phyloP scores from a whole-genome alignment of 2,113 vertebrate genomes.

The Chlorodrepanis virens region DNA sequence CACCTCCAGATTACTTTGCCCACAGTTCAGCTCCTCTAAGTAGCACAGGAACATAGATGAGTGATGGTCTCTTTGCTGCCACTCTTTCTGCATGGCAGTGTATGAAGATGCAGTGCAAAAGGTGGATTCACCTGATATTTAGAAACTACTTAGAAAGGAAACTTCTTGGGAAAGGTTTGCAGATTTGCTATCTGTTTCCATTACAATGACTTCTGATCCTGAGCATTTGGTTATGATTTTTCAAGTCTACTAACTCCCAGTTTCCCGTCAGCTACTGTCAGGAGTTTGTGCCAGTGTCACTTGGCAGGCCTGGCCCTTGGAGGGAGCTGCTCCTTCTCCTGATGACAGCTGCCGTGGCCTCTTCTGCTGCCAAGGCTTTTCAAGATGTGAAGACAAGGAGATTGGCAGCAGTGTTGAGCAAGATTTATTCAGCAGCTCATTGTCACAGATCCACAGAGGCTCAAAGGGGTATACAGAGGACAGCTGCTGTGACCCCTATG shows the following conservation, averaged over 20 bases:
- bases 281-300: not conserved
- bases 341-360: not conserved
- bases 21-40: not conserved
- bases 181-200: not conserved
- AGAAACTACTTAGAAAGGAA: not conserved
- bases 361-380: not conserved
- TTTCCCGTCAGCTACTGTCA: not conserved
- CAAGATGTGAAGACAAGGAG: not conserved
- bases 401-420: not conserved
- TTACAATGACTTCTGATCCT: not conserved
- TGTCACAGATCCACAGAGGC: not conserved
- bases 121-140: not conserved
- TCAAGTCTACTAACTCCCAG: not conserved
- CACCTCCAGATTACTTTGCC: not conserved
- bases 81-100: not conserved
- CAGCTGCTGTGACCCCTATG: fast-evolving
- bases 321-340: not conserved
- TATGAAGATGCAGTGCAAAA: not conserved
- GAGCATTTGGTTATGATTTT: not conserved
- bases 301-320: not conserved
- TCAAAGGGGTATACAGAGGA: not conserved
- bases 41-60: not conserved
- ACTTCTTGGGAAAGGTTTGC: not conserved
- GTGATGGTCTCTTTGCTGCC: not conserved
- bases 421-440: not conserved